Base-by-base conservation (phyloP, 2,797 vertebrate genomes). In the Mormyrus proboscirostris region DNA sequence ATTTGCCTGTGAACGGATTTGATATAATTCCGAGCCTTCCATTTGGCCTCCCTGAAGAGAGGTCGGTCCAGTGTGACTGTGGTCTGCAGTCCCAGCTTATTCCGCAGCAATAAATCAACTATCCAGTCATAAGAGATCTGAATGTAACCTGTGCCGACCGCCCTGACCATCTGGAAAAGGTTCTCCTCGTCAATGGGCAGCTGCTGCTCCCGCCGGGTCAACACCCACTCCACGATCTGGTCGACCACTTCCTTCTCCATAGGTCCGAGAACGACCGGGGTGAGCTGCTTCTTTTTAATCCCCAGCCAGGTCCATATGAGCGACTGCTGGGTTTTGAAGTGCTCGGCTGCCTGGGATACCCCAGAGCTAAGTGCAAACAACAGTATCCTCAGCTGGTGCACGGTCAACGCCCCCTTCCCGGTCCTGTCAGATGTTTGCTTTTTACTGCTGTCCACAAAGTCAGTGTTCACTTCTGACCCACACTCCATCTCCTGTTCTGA, bases 161-260 rank as follows among this genome's bases (percentile, higher is more conserved):
- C 93, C 14, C 91, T 93, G 57, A 97, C 97, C 33, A 94, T 95
- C 91, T 95, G 95, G 91, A 98, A 96, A 12, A 99, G 94, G 0
- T 94, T 94, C 57, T 96, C 95, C 87, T 97, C 97, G 0, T 93
- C 96, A 10, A 99, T 93, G 0, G 93, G 95, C 16, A 97, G 93
- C 95, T 99, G 98, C 89, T 98, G 97, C 93, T 99, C 98, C 0
- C 97, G 85, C 55, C 96, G 97, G 0, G 90, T 93, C 41, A 99
- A 92, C 1, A 99, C 95, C 98, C 97, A 98, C 65, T 96, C 95
- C 0, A 96, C 96, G 89, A 98, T 89, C 2, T 93, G 95, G 91
- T 97, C 97, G 0, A 96, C 96, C 0, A 93, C 94, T 0, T 94
- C 87, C 29, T 88, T 51, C 6, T 93, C 94, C 73, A 95, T 47